phyloP scores from a whole-genome alignment of 2,888 invertebrate genomes.

The Conchocele bisecta region DNA sequence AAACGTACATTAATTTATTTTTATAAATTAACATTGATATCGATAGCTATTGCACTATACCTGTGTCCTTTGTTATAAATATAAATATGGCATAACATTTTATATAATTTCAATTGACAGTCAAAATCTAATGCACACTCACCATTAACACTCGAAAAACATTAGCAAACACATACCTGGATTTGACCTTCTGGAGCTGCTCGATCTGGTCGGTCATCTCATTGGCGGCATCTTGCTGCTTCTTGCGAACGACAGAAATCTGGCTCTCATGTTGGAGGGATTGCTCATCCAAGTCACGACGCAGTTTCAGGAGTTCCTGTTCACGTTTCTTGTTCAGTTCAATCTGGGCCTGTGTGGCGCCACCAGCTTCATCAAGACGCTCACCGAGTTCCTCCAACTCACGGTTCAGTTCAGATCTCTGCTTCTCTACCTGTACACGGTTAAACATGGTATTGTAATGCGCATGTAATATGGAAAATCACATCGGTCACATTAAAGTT shows the following conservation, averaged over 20 bases:
- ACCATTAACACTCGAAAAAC: too few species aligned
- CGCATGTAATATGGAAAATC: too few species aligned
- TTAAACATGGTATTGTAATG: neutral
- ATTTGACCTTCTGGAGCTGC: conserved; percentile 99
- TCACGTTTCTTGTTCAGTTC: conserved; percentile 99
- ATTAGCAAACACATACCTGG: conserved; percentile 88
- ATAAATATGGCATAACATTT: too few species aligned
- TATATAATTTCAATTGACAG: too few species aligned
- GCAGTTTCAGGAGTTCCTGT: conserved; percentile 98
- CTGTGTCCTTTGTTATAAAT: too few species aligned
- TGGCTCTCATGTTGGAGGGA: conserved; percentile 99
- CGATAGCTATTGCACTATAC: too few species aligned
- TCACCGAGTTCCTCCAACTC: conserved; percentile 92
- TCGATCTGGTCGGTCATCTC: conserved; percentile 99
- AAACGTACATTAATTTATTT: too few species aligned
- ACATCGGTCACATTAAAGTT: too few species aligned
- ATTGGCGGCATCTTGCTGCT: conserved; percentile 99
- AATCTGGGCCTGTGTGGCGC: conserved; percentile 97
- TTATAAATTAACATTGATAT: too few species aligned
- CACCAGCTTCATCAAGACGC: conserved; percentile 95
- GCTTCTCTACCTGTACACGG: conserved; percentile 92
- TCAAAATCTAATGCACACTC: too few species aligned
- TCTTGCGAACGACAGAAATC: conserved; percentile 98
- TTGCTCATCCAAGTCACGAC: conserved; percentile 98
- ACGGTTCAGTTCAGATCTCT: conserved; percentile 97